Evolutionary conservation across 2,888 invertebrate species (phyloP), one percentile per base, ranked within the genome.

Genomic region (Schrankia costaestrigalis): DNA sequence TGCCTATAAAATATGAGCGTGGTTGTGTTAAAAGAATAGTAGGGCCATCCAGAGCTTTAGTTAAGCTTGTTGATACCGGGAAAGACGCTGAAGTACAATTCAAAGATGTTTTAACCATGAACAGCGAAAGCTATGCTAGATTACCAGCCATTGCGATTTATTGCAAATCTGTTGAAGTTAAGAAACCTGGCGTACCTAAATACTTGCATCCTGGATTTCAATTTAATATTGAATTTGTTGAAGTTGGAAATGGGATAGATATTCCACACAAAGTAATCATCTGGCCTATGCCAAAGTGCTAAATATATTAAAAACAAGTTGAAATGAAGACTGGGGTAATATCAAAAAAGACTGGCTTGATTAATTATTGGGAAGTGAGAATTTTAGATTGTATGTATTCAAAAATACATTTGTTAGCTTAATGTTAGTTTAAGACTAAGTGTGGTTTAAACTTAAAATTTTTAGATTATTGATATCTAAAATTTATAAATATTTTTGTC

Each of bases 11-110:
- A 15, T 54, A 44, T 33, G 55, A 54, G 12, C 31, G 51, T 17
- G 54, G 41, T 2, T 22, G 29, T 11, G 28, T 54, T 6, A 35
- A 30, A 22, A 22, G 32, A 21, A 14, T 49, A 0, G 31, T n/a
- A 19, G 21, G 21, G 7, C 31, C 35, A 19, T 24, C 19, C 1
- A 54, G 7, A 2, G 51, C 36, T 12, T 3, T 38, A 15, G 31
- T 45, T 3, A 30, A 42, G 19, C 51, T 54, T 8, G 27, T 54
- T 6, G 54, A 54, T 11, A 38, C 22, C 28, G 55, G 54, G 2
- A 35, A 13, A 19, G 38, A 39, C n/a, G 9, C 40, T n/a, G 32
- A 42, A 32, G 22, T 22, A 15, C 1, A 9, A 13, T 40, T 31
- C 22, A 17, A 19, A 3, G 11, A 14, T 9, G 15, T 54, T 10